Evolutionary conservation across 1,140 invertebrate species (phyloP).

Genomic region (Subanguina moxae): DNA sequence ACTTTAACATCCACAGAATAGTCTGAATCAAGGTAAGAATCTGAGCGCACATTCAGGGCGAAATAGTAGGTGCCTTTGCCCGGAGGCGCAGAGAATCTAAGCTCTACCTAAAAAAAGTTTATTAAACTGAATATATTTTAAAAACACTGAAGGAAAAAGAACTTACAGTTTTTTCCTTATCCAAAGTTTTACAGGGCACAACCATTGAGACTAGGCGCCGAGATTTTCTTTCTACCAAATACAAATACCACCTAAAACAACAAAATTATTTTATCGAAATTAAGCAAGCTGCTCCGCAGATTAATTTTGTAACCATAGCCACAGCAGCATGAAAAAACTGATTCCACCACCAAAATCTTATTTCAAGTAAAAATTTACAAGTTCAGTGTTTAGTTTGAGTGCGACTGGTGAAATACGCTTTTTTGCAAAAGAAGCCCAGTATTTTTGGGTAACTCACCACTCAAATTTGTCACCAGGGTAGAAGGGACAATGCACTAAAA

Average conservation of each 20-base stretch:
- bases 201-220: slow-evolving; percentile 82
- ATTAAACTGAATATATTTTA: slow-evolving; percentile 6
- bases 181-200: slow-evolving; percentile 72
- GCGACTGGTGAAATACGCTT: too few relatives aligned
- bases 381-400: too few relatives aligned
- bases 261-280: too few relatives aligned
- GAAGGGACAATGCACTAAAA: slow-evolving; percentile 81
- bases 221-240: slow-evolving; percentile 88
- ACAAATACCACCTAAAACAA: slow-evolving; percentile 80
- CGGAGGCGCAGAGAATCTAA: slow-evolving; percentile 88
- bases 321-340: too few relatives aligned
- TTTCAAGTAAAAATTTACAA: too few relatives aligned
- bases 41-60: slow-evolving; percentile 84
- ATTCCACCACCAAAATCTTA: too few relatives aligned
- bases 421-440: too few relatives aligned
- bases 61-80: slow-evolving; percentile 88
- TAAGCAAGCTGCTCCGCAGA: too few relatives aligned
- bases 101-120: slow-evolving; percentile 70
- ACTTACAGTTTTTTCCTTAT: slow-evolving; percentile 61
- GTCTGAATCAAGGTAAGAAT: slow-evolving; percentile 75
- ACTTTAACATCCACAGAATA: slow-evolving; percentile 57
- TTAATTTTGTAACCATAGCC: too few relatives aligned
- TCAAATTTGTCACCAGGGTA: slow-evolving; percentile 96
- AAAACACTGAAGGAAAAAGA: not conserved
- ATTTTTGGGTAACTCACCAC: slow-evolving; percentile 65